Conservation (phyloP, 2,888 invertebrate genomes). For the Aricia artaxerxes region DNA sequence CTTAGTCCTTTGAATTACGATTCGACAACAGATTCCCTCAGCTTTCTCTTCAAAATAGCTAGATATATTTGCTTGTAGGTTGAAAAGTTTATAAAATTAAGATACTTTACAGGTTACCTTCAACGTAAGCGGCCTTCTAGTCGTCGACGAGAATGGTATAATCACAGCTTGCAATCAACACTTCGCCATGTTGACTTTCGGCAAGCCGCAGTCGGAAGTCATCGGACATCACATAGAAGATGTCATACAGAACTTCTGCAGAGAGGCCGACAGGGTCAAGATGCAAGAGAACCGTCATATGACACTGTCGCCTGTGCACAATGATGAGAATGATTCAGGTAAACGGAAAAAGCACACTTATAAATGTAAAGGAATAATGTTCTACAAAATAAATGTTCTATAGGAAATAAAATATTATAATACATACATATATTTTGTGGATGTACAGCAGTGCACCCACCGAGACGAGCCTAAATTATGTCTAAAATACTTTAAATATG, state of each 20-base stretch:
- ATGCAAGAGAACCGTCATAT: conserved; percentile 70
- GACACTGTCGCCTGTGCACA: conserved; percentile 78
- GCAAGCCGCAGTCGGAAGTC: conserved; percentile 81
- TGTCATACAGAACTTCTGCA: conserved; percentile 83
- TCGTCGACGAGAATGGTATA: conserved; percentile 81
- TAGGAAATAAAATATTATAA: no score
- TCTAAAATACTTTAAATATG: no score
- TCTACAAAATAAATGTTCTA: no score
- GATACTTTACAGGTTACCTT: conserved; percentile 70
- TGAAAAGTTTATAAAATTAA: neutral
- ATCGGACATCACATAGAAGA: conserved; percentile 78
- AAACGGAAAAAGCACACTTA: conserved; percentile 11
- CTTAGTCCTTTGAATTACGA: no score
- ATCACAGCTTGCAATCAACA: conserved; percentile 85
- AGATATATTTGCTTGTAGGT: neutral
- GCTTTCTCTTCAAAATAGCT: no score
- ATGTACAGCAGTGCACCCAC: no score
- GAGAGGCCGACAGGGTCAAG: conserved; percentile 76
- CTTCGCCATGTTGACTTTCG: conserved; percentile 84
- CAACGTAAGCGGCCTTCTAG: conserved; percentile 84
- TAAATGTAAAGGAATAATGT: no score
- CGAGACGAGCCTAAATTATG: no score
- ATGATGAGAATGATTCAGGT: conserved; percentile 73
- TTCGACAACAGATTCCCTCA: no score
- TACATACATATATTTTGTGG: no score